These are phyloP conservation scores for Natator depressus DNA, from an alignment of 2,113 vertebrate species.

Conservation along the genomic window DNA sequence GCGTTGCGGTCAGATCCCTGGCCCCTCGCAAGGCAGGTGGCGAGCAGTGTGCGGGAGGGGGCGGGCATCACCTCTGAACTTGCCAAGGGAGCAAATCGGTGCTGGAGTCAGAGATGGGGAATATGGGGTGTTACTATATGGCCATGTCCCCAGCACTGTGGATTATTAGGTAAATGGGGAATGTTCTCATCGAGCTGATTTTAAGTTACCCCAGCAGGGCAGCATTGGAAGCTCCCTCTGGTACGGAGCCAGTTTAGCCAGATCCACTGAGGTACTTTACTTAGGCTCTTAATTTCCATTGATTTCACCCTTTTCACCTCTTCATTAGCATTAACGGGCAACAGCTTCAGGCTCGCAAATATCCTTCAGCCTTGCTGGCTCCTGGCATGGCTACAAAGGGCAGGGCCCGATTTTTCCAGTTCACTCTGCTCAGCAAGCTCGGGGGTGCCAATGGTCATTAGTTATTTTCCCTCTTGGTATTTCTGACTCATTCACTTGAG, in stretches of 20 bases:
- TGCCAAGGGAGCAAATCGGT: not conserved
- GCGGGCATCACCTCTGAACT: not conserved
- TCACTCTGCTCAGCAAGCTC: not conserved
- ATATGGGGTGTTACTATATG: no score
- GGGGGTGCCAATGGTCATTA: not conserved
- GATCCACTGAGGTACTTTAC: not conserved
- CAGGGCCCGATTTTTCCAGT: not conserved
- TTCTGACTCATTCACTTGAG: not conserved
- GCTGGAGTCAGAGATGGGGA: not conserved
- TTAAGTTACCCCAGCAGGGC: not conserved
- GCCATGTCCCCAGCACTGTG: no score
- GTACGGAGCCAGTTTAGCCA: not conserved
- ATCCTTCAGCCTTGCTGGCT: not conserved
- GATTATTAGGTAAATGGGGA: not conserved
- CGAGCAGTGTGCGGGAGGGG: not conserved
- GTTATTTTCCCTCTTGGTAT: not conserved
- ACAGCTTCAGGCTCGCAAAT: not conserved
- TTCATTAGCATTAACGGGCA: not conserved
- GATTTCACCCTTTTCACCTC: not conserved
- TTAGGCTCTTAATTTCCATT: not conserved
- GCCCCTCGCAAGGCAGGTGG: not conserved
- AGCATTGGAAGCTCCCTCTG: not conserved
- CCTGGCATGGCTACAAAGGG: not conserved
- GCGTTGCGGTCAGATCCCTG: not conserved
- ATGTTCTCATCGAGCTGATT: not conserved